Percentiles rank a stretch among this genome's conserved stretches.
These are phyloP conservation scores for Calyptomena viridis DNA, from an alignment of 2,113 vertebrate species.

Conservation along the genomic window DNA sequence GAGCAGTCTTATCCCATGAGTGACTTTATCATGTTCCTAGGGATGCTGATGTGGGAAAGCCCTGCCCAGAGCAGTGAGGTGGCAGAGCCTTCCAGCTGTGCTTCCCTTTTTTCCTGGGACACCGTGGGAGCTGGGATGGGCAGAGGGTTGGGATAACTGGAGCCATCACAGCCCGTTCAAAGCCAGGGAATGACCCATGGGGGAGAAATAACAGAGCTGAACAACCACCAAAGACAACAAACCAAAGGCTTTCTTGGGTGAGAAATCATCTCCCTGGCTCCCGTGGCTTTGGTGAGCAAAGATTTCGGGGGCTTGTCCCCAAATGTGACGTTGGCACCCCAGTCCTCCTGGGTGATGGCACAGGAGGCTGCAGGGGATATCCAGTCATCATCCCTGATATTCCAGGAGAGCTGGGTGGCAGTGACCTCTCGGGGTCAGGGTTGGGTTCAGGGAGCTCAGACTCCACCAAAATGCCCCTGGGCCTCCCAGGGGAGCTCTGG, in stretches of 20 bases:
- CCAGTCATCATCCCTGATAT: accelerated
- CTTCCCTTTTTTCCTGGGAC: neutral
- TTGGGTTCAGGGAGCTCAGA: neutral
- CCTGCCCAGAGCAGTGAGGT: neutral
- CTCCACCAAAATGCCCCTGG: neutral
- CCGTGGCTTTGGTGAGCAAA: neutral
- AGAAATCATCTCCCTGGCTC: neutral
- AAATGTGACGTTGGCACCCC: accelerated
- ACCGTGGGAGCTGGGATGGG: neutral
- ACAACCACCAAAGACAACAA: neutral
- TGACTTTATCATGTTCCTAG: accelerated
- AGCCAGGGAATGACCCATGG: neutral
- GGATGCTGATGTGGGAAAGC: neutral
- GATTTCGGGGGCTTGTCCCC: neutral
- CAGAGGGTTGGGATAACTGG: neutral
- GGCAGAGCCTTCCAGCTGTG: neutral
- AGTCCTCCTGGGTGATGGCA: accelerated
- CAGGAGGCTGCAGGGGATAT: accelerated
- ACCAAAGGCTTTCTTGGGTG: neutral
- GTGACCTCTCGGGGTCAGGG: neutral
- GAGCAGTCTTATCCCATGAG: neutral
- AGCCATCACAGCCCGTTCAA: neutral
- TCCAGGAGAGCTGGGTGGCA: neutral
- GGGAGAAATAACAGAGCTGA: neutral
- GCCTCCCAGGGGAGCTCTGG: neutral